These are phyloP conservation scores for Pionites leucogaster DNA, from an alignment of 2,113 vertebrate genomes.

Conservation along the genomic window DNA sequence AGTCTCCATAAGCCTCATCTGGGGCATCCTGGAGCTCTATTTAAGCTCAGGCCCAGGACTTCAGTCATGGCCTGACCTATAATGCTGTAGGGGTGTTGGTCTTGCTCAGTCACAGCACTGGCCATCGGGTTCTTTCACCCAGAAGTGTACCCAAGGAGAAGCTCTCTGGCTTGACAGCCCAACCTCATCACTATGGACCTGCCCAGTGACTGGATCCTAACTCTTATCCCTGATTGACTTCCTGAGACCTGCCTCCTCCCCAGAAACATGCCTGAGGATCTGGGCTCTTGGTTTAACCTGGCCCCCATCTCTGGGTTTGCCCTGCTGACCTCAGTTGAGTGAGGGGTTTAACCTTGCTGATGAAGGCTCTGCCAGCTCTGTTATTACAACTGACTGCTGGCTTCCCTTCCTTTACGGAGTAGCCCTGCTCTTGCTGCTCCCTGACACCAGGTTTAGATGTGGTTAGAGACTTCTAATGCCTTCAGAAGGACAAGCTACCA, in stretches of 20 bases:
- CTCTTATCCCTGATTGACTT: not conserved
- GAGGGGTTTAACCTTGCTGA: not conserved
- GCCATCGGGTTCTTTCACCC: not conserved
- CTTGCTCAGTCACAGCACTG: not conserved
- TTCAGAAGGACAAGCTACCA: not conserved
- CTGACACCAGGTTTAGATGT: not conserved
- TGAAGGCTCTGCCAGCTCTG: not conserved
- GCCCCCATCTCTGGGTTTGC: not conserved
- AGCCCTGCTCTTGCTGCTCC: not conserved
- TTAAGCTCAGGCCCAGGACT: not conserved
- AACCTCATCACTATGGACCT: not conserved
- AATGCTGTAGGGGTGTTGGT: not conserved
- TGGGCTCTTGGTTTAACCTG: not conserved
- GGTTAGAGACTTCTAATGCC: not conserved
- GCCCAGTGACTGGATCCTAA: not conserved
- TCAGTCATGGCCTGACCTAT: not conserved
- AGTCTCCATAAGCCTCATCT: not conserved
- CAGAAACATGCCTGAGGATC: not conserved
- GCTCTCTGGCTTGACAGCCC: not conserved
- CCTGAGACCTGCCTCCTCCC: not conserved
- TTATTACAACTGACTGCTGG: fast-evolving
- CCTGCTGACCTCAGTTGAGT: not conserved
- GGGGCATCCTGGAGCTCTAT: not conserved
- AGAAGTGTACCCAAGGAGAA: not conserved
- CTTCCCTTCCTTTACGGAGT: not conserved